Percentiles rank a stretch among this genome's conserved stretches.
phyloP scores from a whole-genome alignment of 2,797 vertebrate species.

The Parambassis ranga region DNA sequence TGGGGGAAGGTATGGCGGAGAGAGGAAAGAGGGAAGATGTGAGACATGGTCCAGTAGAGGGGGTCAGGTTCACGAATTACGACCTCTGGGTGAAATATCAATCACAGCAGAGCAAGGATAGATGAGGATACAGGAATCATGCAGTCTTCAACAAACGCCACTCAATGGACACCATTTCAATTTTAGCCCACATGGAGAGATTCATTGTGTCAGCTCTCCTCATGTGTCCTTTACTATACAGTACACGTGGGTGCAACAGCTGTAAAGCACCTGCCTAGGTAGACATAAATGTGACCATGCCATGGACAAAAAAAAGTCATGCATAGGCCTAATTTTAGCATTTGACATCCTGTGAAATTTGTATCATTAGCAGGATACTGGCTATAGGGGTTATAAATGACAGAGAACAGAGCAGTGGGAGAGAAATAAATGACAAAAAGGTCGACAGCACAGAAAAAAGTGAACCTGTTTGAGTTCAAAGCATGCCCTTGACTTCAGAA shows the following conservation, averaged over 20 bases:
- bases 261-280: conserved; percentile 43
- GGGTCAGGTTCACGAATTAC: conserved; percentile 74
- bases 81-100: conserved; percentile 68
- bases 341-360: conserved; percentile 69
- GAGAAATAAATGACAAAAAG: conserved; percentile 56
- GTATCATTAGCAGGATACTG: conserved; percentile 63
- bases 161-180: conserved; percentile 64
- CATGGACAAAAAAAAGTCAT: conserved; percentile 42
- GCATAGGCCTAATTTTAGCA: conserved; percentile 46
- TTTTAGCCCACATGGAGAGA: conserved; percentile 51
- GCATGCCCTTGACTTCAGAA: conserved; percentile 77
- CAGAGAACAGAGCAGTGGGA: conserved; percentile 55
- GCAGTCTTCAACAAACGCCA: conserved; percentile 43
- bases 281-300: conserved; percentile 44
- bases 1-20: conserved; percentile 22
- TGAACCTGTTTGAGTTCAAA: conserved; percentile 75
- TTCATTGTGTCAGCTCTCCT: conserved; percentile 41
- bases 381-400: conserved; percentile 55
- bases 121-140: conserved; percentile 27
- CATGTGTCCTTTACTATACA: conserved; percentile 26
- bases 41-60: conserved; percentile 44
- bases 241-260: conserved; percentile 17
- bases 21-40: conserved; percentile 1
- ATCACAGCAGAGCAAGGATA: conserved; percentile 53
- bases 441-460: conserved; percentile 48